phyloP scores from a whole-genome alignment of 2,113 vertebrate genomes.

The Solea senegalensis region DNA sequence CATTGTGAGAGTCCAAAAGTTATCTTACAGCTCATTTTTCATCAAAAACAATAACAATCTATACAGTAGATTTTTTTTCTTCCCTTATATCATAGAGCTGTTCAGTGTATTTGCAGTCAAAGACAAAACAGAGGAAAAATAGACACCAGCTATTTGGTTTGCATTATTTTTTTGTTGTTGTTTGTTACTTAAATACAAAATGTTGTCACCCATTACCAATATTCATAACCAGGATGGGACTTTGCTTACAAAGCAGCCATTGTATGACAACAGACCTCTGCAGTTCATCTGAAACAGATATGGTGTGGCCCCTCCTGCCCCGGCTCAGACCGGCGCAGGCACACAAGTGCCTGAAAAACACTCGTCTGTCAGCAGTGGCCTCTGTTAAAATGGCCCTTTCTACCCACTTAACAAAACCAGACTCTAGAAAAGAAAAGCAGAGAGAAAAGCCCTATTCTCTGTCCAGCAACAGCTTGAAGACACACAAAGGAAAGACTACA shows the following conservation, averaged over 20 bases:
- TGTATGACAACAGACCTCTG: slow-evolving; percentile 78
- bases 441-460: slow-evolving; percentile 77
- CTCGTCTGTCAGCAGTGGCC: slow-evolving; percentile 75
- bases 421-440: slow-evolving; percentile 69
- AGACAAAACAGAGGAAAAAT: slow-evolving; percentile 88
- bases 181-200: slow-evolving; percentile 80
- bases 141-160: slow-evolving; percentile 86
- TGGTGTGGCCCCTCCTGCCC: slow-evolving; percentile 54
- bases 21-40: slow-evolving; percentile 98
- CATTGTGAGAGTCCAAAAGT: slow-evolving; percentile 99
- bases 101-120: slow-evolving; percentile 98
- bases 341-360: slow-evolving; percentile 73
- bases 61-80: slow-evolving; percentile 94
- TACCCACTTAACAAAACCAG: slow-evolving; percentile 74
- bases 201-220: slow-evolving; percentile 71
- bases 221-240: slow-evolving; percentile 71
- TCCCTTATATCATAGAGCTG: slow-evolving; percentile 91
- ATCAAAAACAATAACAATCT: slow-evolving; percentile 99
- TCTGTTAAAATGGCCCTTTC: slow-evolving; percentile 69
- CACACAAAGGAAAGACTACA: slow-evolving; percentile 68
- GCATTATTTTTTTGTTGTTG: slow-evolving; percentile 68
- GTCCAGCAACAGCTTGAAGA: slow-evolving; percentile 75
- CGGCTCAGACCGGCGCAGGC: slow-evolving; percentile 43
- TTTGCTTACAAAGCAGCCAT: slow-evolving; percentile 74
- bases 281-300: slow-evolving; percentile 79